phyloP scores from a whole-genome alignment of 2,888 invertebrate species.

The Pandemis cinnamomeana region DNA sequence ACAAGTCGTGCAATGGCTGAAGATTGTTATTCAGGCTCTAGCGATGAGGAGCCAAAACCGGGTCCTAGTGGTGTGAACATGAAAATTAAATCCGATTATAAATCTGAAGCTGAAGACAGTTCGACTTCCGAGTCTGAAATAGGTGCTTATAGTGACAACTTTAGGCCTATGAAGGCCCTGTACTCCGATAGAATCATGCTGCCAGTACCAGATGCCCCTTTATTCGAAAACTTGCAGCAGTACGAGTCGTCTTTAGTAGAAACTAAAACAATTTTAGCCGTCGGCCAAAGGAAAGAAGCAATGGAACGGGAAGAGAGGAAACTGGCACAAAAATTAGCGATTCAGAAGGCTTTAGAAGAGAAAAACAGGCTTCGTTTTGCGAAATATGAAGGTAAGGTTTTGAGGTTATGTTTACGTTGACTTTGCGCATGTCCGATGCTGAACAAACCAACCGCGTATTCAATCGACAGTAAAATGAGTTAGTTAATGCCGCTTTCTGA shows the following conservation, averaged over 20 bases:
- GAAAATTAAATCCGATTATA: background rate
- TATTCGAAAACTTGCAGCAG: conserved; percentile 88
- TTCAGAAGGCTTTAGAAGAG: conserved; percentile 61
- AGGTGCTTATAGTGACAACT: conserved; percentile 77
- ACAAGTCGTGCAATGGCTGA: conserved; percentile 9
- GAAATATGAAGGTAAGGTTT: conserved; percentile 68
- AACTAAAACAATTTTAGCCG: conserved; percentile 55
- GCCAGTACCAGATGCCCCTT: conserved; percentile 84
- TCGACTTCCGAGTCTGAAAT: conserved; percentile 77
- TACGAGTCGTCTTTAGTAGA: conserved; percentile 71
- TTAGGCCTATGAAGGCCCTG: conserved; percentile 89
- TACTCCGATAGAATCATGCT: conserved; percentile 83
- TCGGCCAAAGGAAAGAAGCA: conserved; percentile 62
- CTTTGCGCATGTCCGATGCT: background rate
- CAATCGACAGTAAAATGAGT: too few species aligned
- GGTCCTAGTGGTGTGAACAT: conserved; percentile 25
- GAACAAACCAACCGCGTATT: background rate
- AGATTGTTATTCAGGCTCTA: background rate
- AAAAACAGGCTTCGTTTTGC: conserved; percentile 75
- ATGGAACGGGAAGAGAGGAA: conserved; percentile 69
- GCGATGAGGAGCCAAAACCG: conserved; percentile 24
- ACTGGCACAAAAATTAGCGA: conserved; percentile 55
- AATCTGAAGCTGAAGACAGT: conserved; percentile 60
- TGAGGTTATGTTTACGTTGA: conserved; percentile 67
- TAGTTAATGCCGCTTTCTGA: too few species aligned